Conservation (phyloP, 1,140 invertebrate genomes). For the Bombus terrestris region DNA sequence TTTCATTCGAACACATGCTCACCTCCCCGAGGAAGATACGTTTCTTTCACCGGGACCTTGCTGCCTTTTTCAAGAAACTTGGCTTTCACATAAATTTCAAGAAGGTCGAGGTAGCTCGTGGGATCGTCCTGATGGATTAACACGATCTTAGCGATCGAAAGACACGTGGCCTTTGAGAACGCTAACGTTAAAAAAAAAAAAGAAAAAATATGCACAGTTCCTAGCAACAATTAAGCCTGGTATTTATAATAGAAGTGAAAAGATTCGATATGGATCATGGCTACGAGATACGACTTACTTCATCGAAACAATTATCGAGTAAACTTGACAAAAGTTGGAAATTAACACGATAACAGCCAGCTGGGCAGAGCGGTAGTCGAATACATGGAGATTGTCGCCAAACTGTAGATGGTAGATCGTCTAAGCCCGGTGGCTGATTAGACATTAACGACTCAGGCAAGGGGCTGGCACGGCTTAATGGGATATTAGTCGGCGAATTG, state of each 20-base stretch:
- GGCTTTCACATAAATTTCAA: slow-evolving; percentile 4
- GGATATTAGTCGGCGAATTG: slow-evolving; percentile 76
- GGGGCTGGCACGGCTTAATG: slow-evolving; percentile 72
- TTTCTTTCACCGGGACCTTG: neutral
- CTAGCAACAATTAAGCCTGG: neutral
- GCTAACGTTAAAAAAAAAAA: no score
- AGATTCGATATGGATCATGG: neutral
- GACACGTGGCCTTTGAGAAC: no score
- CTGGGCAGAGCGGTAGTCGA: neutral
- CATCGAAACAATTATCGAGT: neutral
- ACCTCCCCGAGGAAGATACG: neutral
- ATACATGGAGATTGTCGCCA: slow-evolving; percentile 33
- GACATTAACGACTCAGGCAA: slow-evolving; percentile 73
- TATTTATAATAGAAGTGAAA: neutral
- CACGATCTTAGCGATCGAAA: no score
- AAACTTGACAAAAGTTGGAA: neutral
- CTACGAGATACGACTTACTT: neutral
- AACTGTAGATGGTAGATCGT: slow-evolving; percentile 34
- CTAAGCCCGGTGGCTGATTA: slow-evolving; percentile 71
- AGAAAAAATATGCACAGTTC: no score
- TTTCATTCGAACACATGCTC: neutral
- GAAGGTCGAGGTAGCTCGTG: neutral
- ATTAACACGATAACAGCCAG: neutral
- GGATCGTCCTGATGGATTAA: no score
- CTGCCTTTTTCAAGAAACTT: neutral